A percentile compares a stretch with the other conserved stretches of the same genome.
phyloP scores from a whole-genome alignment of 1,140 invertebrate genomes.

The Drosophila arizonae region DNA sequence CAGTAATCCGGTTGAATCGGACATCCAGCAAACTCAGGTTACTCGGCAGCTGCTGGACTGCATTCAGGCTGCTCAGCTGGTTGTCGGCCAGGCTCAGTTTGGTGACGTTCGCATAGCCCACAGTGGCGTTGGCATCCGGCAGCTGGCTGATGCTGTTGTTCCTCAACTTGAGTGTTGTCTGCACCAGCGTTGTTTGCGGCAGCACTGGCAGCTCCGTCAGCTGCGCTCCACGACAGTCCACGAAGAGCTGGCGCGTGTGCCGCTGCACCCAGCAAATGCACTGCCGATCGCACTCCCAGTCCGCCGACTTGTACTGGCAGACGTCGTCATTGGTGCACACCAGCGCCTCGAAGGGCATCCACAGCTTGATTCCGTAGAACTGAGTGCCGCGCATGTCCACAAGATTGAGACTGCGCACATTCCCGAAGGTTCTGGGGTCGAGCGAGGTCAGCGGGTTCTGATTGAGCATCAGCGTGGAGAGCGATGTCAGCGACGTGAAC shows the following conservation, averaged over 20 bases:
- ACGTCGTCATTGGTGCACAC: slow-evolving; percentile 80
- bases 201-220: slow-evolving; percentile 70
- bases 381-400: slow-evolving; percentile 67
- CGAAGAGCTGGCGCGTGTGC: slow-evolving; percentile 75
- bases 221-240: slow-evolving; percentile 84
- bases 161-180: slow-evolving; percentile 83
- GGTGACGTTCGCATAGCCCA: slow-evolving; percentile 83
- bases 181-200: slow-evolving; percentile 55
- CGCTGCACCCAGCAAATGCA: slow-evolving; percentile 84
- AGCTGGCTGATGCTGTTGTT: slow-evolving; percentile 83
- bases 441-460: slow-evolving; percentile 57
- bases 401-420: slow-evolving; percentile 40
- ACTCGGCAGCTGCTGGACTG: slow-evolving; percentile 59
- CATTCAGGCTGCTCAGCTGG: slow-evolving; percentile 82
- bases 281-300: slow-evolving; percentile 81
- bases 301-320: slow-evolving; percentile 64
- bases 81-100: slow-evolving; percentile 84
- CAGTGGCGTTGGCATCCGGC: slow-evolving; percentile 60
- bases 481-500: slow-evolving; percentile 52
- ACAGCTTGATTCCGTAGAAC: slow-evolving; percentile 63
- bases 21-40: slow-evolving; percentile 83
- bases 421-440: slow-evolving; percentile 30
- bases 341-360: slow-evolving; percentile 73
- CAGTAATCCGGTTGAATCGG: slow-evolving; percentile 84
- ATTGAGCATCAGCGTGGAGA: slow-evolving; percentile 52